These are phyloP conservation scores for Ametastegia equiseti DNA, from an alignment of 2,888 invertebrate genomes.

Conservation along the genomic window DNA sequence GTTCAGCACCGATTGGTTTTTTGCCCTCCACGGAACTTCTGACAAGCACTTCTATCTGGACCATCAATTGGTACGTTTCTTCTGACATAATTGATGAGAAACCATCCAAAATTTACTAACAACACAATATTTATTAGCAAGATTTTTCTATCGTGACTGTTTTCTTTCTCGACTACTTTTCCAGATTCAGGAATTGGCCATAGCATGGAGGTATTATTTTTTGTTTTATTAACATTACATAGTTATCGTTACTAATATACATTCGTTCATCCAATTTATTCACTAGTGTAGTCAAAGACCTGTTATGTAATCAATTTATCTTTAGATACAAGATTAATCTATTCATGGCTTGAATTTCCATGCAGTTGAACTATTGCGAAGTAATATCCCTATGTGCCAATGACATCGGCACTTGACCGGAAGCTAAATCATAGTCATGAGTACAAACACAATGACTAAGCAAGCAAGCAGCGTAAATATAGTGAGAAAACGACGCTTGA, in stretches of 20 bases:
- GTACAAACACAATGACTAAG: neutral
- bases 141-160: conserved; percentile 16
- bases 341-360: neutral
- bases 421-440: neutral
- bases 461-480: no score
- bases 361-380: neutral
- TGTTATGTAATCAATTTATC: neutral
- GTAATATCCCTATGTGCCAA: neutral
- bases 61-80: conserved; percentile 70
- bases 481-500: no score
- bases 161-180: neutral
- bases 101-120: conserved; percentile 1
- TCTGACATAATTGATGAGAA: conserved; percentile 52
- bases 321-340: neutral
- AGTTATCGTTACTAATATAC: conserved; percentile 7
- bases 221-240: conserved; percentile 2
- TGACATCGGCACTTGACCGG: neutral
- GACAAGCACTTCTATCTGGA: conserved; percentile 69
- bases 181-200: conserved; percentile 18
- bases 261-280: neutral
- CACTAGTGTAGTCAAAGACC: neutral
- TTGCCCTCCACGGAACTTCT: conserved; percentile 69
- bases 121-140: neutral
- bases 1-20: conserved; percentile 72
- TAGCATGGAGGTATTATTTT: conserved; percentile 34